Base-by-base conservation (phyloP, 1,140 invertebrate genomes). In the Lasaia peninsularis region DNA sequence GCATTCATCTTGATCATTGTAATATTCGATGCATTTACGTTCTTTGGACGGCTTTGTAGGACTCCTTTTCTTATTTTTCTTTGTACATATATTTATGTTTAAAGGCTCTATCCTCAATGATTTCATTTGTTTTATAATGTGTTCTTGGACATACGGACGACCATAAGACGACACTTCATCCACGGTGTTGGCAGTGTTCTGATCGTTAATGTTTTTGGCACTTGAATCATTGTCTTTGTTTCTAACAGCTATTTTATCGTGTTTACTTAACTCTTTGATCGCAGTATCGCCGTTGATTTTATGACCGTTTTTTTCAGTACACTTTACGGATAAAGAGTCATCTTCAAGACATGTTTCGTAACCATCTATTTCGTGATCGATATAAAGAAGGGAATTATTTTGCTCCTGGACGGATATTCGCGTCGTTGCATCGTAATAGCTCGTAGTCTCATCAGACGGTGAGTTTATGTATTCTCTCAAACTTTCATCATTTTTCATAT, bases 311-410 rank as follows among this genome's bases (percentile, higher is more conserved):
- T 79, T 86, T 65, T 74, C 66, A 24, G 67, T 52, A 69, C 76
- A 79, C 71, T 81, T 89, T 20, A 73, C 64, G n/a, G 85, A 86
- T 35, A 69, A 69, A 9, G 83, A 82, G 57, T 89, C 86, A 48
- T 90, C 88, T 63, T 90, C 88, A 28, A 89, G 65, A 61, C 88
- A 90, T 24, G 88, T 90, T 75, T 90, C 88, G 65, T 90, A 90
- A 44, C 87, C 88, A 24, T 90, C 88, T 52, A 89, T 78, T 58
- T 90, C 88, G 65, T 90, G 89, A 62, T 90, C 89, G 20, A 90
- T 89, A 37, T 76, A 90, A 35, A 86, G 51, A 31, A 88, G 61
- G 1, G 75, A 73, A 67, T 70, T 80, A 33, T 71, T 80, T 62
- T 80, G 77, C 63, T 88, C 81, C 48, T 81, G 80, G 67, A 80